A percentile compares a stretch with the other conserved stretches of the same genome.
These are phyloP conservation scores for Zaprionus gabonicus DNA, from an alignment of 1,140 invertebrate genomes.

Conservation along the genomic window DNA sequence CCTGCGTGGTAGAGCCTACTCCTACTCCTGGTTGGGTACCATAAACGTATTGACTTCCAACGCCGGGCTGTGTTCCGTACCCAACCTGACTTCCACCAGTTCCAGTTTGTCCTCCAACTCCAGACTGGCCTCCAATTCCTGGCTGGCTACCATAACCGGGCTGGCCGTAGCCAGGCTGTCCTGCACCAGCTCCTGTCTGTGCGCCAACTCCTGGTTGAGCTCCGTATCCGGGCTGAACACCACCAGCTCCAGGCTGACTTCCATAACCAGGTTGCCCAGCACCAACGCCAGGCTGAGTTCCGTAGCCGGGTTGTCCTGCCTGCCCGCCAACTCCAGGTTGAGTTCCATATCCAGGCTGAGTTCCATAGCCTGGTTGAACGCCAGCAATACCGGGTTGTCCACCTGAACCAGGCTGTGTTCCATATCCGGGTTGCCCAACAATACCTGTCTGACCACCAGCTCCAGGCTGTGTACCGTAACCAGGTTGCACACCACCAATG, in stretches of 20 bases:
- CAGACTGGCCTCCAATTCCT: conserved; percentile 23
- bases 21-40: conserved; percentile 11
- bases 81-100: conserved; percentile 24
- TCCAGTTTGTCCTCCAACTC: conserved; percentile 17
- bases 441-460: conserved; percentile 10
- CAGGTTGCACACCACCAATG: conserved; percentile 9
- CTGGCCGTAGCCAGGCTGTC: not conserved
- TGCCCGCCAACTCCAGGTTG: conserved; percentile 24
- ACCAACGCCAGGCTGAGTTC: not conserved
- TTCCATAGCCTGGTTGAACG: not conserved
- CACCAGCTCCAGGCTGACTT: conserved; percentile 12
- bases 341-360: conserved; percentile 8
- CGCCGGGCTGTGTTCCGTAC: conserved; percentile 36
- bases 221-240: conserved; percentile 6
- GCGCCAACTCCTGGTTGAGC: conserved; percentile 20
- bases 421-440: conserved; percentile 23
- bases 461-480: conserved; percentile 22
- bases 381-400: conserved; percentile 32
- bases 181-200: not conserved
- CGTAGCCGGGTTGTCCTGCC: conserved; percentile 25
- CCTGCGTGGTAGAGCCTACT: not conserved
- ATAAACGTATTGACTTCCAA: conserved; percentile 17
- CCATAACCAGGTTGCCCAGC: conserved; percentile 5
- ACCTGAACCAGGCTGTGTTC: conserved; percentile 6
- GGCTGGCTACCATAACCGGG: conserved; percentile 35